Conservation (phyloP, 2,888 invertebrate species). For the Prenolepis imparis region DNA sequence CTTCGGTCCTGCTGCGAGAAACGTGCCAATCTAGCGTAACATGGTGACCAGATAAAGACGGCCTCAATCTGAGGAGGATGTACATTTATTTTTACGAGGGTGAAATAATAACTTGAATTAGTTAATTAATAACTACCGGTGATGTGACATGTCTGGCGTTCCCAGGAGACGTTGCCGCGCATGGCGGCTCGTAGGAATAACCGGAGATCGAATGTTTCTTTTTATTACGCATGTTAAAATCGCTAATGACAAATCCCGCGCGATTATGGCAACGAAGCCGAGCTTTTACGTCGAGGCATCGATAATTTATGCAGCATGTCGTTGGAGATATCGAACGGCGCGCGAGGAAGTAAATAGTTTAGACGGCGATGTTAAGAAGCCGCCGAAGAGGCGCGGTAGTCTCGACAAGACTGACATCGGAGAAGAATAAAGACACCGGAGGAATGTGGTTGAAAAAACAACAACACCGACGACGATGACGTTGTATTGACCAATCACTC, state of each 20-base stretch:
- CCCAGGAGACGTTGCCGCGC: slow-evolving; percentile 6
- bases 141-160: slow-evolving; percentile 42
- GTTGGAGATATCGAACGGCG: neutral
- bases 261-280: slow-evolving; percentile 52
- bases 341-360: slow-evolving; percentile 27
- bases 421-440: slow-evolving; percentile 2
- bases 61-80: neutral
- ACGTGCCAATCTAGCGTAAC: slow-evolving; percentile 29
- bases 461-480: slow-evolving; percentile 19
- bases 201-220: slow-evolving; percentile 19
- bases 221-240: slow-evolving; percentile 71
- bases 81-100: slow-evolving; percentile 45
- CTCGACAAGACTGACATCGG: neutral
- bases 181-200: neutral
- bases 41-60: slow-evolving; percentile 6
- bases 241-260: slow-evolving; percentile 70
- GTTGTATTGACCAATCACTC: slow-evolving; percentile 15
- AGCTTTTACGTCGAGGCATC: slow-evolving; percentile 9
- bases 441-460: slow-evolving; percentile 19
- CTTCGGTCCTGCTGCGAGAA: slow-evolving; percentile 27
- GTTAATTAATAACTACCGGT: slow-evolving; percentile 72
- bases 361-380: slow-evolving; percentile 7
- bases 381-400: neutral
- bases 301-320: slow-evolving; percentile 23
- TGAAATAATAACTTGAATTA: slow-evolving; percentile 75